Percentiles rank a stretch among this genome's conserved stretches.
These are phyloP conservation scores for Priocnemis perturbator DNA, from an alignment of 2,888 invertebrate genomes.

Conservation along the genomic window DNA sequence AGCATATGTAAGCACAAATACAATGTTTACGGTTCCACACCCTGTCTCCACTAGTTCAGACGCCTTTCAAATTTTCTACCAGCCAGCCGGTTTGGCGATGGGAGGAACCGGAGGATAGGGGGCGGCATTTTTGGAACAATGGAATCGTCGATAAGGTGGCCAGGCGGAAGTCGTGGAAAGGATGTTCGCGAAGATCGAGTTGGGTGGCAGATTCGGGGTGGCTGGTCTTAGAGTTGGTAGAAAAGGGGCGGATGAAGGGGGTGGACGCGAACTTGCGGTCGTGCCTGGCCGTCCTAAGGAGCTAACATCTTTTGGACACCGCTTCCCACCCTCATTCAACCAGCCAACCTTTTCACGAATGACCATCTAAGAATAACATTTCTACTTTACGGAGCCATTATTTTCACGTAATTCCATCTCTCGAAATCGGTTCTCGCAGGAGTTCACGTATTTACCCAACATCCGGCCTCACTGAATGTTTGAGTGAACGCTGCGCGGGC, in stretches of 20 bases:
- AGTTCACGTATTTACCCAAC: neutral
- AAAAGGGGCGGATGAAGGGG: slow-evolving; percentile 18
- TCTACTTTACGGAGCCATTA: slow-evolving; percentile 38
- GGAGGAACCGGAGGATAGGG: slow-evolving; percentile 27
- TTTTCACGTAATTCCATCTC: neutral
- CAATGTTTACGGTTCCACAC: neutral
- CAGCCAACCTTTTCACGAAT: neutral
- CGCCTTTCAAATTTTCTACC: slow-evolving; percentile 26
- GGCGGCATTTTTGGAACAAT: slow-evolving; percentile 56
- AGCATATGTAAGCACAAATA: neutral
- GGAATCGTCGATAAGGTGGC: slow-evolving; percentile 55
- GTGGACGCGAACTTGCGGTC: slow-evolving; percentile 35
- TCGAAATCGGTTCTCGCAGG: neutral
- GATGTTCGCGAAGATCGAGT: slow-evolving; percentile 10
- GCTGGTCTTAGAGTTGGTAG: neutral
- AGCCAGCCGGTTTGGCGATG: slow-evolving; percentile 26
- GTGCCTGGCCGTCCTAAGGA: slow-evolving; percentile 46
- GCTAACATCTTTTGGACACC: slow-evolving; percentile 19
- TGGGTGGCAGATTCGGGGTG: slow-evolving; percentile 18
- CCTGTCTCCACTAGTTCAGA: neutral
- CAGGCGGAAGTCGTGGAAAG: slow-evolving; percentile 39
- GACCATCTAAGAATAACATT: slow-evolving; percentile 38
- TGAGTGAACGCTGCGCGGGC: neutral
- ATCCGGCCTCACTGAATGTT: neutral
- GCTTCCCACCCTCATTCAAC: slow-evolving; percentile 17